phyloP scores from a whole-genome alignment of 1,140 invertebrate species.

The Carcinoscorpius rotundicauda region DNA sequence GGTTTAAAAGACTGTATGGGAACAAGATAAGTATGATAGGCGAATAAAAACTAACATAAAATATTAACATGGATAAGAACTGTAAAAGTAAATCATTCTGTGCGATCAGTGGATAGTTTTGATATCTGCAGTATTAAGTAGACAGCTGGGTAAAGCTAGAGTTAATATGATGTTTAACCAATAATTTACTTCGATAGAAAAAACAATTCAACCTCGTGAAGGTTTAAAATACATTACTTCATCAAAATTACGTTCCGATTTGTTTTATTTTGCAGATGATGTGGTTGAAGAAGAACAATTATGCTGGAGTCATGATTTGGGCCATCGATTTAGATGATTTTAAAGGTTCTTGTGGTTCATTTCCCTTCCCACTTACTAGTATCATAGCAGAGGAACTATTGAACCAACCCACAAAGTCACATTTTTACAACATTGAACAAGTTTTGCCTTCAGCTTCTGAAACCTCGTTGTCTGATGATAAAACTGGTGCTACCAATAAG shows the following conservation, averaged over 20 bases:
- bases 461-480: too few species aligned
- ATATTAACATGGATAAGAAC: too few species aligned
- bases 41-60: too few species aligned
- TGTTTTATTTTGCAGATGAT: slow-evolving; percentile 32
- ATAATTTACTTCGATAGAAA: slow-evolving; percentile 38
- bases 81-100: too few species aligned
- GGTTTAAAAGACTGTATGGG: too few species aligned
- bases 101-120: too few species aligned
- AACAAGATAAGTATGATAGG: too few species aligned
- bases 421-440: too few species aligned
- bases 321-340: slow-evolving; percentile 47
- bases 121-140: background rate
- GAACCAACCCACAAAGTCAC: slow-evolving; percentile 1
- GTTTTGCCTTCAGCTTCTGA: too few species aligned
- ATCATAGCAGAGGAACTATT: slow-evolving; percentile 10
- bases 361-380: slow-evolving; percentile 19
- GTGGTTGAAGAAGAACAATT: slow-evolving; percentile 76
- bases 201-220: too few species aligned
- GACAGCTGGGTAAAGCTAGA: slow-evolving; percentile 4
- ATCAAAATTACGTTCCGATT: background rate
- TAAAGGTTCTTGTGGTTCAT: slow-evolving; percentile 34
- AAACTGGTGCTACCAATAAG: too few species aligned
- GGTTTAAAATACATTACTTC: background rate
- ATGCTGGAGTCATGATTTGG: slow-evolving; percentile 49
- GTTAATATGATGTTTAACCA: slow-evolving; percentile 41